These are phyloP conservation scores for Eupeodes latifasciatus DNA, from an alignment of 2,888 invertebrate genomes.

Conservation along the genomic window DNA sequence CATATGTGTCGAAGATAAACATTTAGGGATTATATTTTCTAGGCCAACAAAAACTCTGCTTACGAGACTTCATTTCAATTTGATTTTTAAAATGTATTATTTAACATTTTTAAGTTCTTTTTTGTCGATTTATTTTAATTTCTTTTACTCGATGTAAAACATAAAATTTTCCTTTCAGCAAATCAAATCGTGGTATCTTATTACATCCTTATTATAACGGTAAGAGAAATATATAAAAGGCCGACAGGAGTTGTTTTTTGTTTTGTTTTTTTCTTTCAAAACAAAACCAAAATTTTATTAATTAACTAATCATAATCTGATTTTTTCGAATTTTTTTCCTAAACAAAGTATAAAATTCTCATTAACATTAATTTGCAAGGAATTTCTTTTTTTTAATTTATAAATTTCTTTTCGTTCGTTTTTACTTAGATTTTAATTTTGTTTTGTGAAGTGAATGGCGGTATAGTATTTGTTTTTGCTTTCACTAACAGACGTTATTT, in stretches of 20 bases:
- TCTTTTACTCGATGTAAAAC: slow-evolving; percentile 64
- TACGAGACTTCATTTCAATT: slow-evolving; percentile 24
- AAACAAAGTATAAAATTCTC: slow-evolving; percentile 17
- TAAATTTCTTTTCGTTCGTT: background rate
- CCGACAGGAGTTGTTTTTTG: slow-evolving; percentile 62
- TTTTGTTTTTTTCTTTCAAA: slow-evolving; percentile 30
- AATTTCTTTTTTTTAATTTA: slow-evolving; percentile 6
- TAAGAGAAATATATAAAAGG: slow-evolving; percentile 83
- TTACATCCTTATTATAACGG: slow-evolving; percentile 87
- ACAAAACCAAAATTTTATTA: background rate
- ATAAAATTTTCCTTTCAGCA: slow-evolving; percentile 81
- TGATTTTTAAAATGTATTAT: slow-evolving; percentile 39
- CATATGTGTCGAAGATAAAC: background rate
- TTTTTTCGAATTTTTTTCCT: slow-evolving; percentile 28
- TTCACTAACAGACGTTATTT: slow-evolving; percentile 53
- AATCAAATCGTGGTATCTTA: slow-evolving; percentile 84
- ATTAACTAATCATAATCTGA: slow-evolving; percentile 21
- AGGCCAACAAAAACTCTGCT: background rate
- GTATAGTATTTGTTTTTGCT: slow-evolving; percentile 42
- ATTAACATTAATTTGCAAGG: slow-evolving; percentile 39
- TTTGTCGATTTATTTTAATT: slow-evolving; percentile 27
- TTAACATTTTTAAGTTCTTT: slow-evolving; percentile 32
- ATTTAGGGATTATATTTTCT: slow-evolving; percentile 4
- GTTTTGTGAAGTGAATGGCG: slow-evolving; percentile 43
- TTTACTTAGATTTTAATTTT: background rate